Base-by-base conservation (phyloP, 2,888 invertebrate genomes). In the Nomada flava region DNA sequence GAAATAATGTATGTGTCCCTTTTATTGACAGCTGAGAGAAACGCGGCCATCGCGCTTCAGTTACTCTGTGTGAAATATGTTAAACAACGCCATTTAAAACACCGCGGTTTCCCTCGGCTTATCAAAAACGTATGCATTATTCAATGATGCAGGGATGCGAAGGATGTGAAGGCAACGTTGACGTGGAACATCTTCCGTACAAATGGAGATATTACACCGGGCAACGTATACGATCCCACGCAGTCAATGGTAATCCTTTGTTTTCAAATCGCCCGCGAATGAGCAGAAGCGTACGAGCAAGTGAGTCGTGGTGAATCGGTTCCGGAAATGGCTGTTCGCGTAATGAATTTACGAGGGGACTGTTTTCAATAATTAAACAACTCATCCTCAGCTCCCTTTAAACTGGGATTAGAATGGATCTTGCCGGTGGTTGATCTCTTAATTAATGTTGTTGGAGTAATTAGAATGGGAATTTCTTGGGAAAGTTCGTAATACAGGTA, bases 241-340 rank as follows among this genome's bases (percentile, higher is more conserved):
- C 73, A 59, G 64, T 76, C 63, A 57, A 63, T 64, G 72, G 36
- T 64, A 57, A 72, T 73, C 73, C 73, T 76, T 76, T 76, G 76
- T 76, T 73, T 72, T 64, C 76, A 42, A 64, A 64, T 72, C 15
- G 64, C 9, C 11, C 59, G 36, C 50, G 73, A 65, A 36, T 63
- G 55, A 71, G 23, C 72, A 36, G 63, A 29, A 36, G 63, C 73
- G 36, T 53, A 13, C 47, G 57, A 11, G 71, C 29, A n/a, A 20
- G 10, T 9, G 23, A 11, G n/a, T 20, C 53, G 44, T 44, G 53
- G 69, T 13, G 57, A 57, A 50, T 23, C 57, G 47, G 9, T 29
- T 65, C 59, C 3, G 47, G 53, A 23, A 72, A 44, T 15, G n/a
- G 23, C 13, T 57, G 44, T 29, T 53, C 20, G 26, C 52, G 18